Conservation (phyloP, 1,140 invertebrate genomes). For the Drosophila micromelanica region DNA sequence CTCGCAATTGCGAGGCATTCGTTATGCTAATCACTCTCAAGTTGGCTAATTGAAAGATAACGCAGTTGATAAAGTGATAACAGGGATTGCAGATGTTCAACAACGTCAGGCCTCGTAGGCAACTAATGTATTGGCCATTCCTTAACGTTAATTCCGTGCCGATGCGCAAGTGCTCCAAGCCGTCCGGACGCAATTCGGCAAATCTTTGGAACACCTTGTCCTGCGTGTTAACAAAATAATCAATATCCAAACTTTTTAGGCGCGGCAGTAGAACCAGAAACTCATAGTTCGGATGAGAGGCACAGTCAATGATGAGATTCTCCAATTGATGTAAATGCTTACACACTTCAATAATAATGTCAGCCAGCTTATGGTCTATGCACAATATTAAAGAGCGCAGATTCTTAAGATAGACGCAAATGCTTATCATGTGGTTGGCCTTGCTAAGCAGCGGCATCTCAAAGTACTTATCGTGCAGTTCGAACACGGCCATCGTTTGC, state of each 20-base stretch:
- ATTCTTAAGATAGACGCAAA: conserved; percentile 24
- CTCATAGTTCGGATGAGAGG: conserved; percentile 25
- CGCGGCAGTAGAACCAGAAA: conserved; percentile 2
- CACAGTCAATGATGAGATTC: conserved; percentile 18
- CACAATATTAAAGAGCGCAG: conserved; percentile 3
- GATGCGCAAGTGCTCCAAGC: conserved; percentile 13
- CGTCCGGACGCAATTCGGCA: neutral
- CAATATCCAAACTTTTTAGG: conserved; percentile 20
- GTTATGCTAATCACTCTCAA: conserved; percentile 19
- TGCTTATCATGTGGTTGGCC: neutral
- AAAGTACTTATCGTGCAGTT: neutral
- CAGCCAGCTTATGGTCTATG: neutral
- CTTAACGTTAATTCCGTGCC: conserved; percentile 8
- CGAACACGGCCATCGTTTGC: conserved; percentile 1
- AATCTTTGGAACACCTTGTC: conserved; percentile 27
- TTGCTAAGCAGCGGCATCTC: neutral
- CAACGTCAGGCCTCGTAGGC: neutral
- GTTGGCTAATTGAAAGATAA: conserved; percentile 4
- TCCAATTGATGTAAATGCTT: conserved; percentile 13
- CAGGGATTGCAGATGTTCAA: conserved; percentile 18
- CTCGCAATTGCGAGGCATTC: neutral
- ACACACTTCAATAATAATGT: conserved; percentile 20
- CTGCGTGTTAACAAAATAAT: neutral
- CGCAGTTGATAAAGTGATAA: neutral
- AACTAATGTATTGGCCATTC: neutral